Base-by-base conservation (phyloP, 2,113 vertebrate genomes). In the Anarrhichthys ocellatus region DNA sequence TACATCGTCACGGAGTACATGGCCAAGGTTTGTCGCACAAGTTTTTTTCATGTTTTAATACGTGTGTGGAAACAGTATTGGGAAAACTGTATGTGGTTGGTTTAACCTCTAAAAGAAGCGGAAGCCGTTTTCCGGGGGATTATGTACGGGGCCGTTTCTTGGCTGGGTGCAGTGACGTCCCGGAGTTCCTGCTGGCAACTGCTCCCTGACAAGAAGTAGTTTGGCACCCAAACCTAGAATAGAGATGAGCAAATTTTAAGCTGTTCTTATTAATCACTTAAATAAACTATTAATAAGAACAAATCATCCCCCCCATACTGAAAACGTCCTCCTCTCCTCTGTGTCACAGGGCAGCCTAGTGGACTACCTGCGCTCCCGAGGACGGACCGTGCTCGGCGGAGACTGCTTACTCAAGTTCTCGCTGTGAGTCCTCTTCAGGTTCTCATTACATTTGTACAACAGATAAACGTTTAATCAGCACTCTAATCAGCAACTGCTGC, bases 1-100 rank as follows among this genome's bases (percentile, higher is more conserved):
- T 99, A 96, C 92, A 99, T 99, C 0, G 98, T 99, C 92, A 99
- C 98, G 0, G 98, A 99, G 88, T 99, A 97, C 92, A 99, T 99
- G 98, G 97, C 97, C 77, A 99, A 99, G 98, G 98, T 99, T 76
- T 78, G 94, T 76, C 0, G 14, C 34, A 58, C 24, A 2, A 11
- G 5, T 15, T 15, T 13, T 52, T 54, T 56, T 24, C 42, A 27
- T 76, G 17, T 56, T 56, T 14, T 22, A n/a, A 32, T 7, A 34
- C 20, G 6, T 11, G 27, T 11, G 27, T 34, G 2, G 18, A 24
- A 52, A 27, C 14, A 20, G 9, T 27, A 8, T 38, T 27, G 9
- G 8, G 40, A 24, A 72, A 59, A 38, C 0, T 4, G 1, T 24
- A n/a, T 34, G 22, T 15, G 5, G 20, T 62, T 34, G 62, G 40